Base-by-base conservation (phyloP, 2,888 invertebrate genomes). In the Ochropleura plecta region DNA sequence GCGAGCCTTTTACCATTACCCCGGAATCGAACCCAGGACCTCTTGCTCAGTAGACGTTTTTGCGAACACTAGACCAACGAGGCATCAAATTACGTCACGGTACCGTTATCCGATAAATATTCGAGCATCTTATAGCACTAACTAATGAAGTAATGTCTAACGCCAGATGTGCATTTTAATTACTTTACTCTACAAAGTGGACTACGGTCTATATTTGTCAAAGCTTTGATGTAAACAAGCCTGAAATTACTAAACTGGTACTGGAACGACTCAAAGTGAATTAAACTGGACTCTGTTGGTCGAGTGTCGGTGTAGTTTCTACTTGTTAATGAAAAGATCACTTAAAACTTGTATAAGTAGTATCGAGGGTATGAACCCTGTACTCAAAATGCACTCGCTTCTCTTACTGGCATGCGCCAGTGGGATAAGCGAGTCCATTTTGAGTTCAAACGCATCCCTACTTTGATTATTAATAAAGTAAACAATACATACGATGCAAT, bases 291-390 rank as follows among this genome's bases (percentile, higher is more conserved):
- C 86, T 85, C 79, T 79, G 86, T 86, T 83, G 85, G 88, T 84
- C 82, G 83, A 88, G 86, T 84, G 86, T 86, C 88, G 86, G 84
- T 87, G 81, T 88, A 87, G 89, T 88, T 89, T 83, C 79, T 81
- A 82, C 84, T 91, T 86, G 87, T 88, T 92, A 92, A 90, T 90
- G 90, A 91, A 92, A 91, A 90, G 82, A 91, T 91, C 89, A 90
- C 89, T 91, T 90, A 85, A 89, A 91, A 91, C 84, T 90, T 90
- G 87, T 90, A 85, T 89, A 84, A 89, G 86, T 85, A 81, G 75
- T 81, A 76, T 68, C 48, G 70, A 62, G 59, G 44, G 30, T 30
- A 30, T 30, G 30, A 30, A 30, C 30, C 30, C 3, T 30, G 30
- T 30, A 30, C 30, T 30, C 30, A 30, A 30, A 30, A 30, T 30